Conservation (phyloP, 2,797 vertebrate species). For the Numenius phaeopus region DNA sequence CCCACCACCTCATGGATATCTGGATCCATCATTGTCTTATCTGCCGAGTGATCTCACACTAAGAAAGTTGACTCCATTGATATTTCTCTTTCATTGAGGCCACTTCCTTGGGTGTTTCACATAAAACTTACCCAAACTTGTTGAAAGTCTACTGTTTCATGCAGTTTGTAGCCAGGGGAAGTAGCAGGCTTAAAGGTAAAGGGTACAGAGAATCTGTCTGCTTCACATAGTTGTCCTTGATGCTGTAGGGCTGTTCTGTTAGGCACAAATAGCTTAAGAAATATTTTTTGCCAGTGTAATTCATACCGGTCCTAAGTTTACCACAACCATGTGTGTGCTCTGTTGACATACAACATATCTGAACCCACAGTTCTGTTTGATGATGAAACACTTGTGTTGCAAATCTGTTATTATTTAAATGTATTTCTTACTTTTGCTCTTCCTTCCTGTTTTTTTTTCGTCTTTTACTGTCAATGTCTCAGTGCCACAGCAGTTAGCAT, state of each 20-base stretch:
- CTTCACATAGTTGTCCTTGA: neutral
- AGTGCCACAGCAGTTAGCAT: neutral
- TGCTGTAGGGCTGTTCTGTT: neutral
- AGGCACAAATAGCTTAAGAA: neutral
- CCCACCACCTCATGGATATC: neutral
- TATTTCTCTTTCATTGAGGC: neutral
- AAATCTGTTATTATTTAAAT: neutral
- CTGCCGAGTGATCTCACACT: neutral
- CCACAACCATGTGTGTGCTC: neutral
- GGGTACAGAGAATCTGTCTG: neutral
- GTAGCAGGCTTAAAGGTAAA: neutral
- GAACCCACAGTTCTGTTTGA: neutral
- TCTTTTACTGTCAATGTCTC: neutral
- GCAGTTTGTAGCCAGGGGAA: neutral
- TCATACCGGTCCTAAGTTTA: neutral
- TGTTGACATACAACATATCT: neutral
- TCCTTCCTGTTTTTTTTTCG: neutral
- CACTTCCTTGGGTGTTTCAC: neutral
- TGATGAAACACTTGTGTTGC: neutral
- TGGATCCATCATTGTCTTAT: neutral
- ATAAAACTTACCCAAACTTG: neutral
- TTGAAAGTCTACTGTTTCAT: neutral
- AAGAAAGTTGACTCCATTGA: neutral
- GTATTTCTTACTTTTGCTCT: neutral
- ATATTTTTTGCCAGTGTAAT: neutral